Percentiles rank a stretch among this genome's conserved stretches.
These are phyloP conservation scores for Pitangus sulphuratus DNA, from an alignment of 2,797 vertebrate genomes.

Conservation along the genomic window DNA sequence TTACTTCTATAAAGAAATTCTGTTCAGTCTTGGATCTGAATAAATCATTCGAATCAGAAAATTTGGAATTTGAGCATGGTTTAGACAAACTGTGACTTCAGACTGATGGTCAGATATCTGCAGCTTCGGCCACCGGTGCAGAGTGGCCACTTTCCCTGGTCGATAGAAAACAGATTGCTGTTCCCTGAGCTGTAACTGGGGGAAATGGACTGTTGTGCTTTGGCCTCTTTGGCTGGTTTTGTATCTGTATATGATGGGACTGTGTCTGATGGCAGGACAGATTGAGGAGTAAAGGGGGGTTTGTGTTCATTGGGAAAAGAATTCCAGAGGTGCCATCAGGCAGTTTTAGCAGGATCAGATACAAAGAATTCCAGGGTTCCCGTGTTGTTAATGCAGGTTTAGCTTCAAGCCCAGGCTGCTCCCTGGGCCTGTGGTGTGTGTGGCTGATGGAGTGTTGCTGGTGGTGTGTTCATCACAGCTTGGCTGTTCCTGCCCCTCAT, in stretches of 20 bases:
- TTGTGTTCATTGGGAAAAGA: background rate
- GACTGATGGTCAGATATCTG: background rate
- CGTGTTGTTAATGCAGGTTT: fast-evolving
- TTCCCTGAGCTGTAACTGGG: background rate
- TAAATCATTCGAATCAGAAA: background rate
- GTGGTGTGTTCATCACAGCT: background rate
- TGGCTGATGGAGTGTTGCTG: background rate
- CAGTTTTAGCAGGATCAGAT: background rate
- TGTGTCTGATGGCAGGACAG: background rate
- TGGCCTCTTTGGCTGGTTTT: background rate
- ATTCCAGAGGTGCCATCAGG: background rate
- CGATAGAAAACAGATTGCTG: background rate
- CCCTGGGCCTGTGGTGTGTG: background rate
- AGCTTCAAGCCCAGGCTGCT: background rate
- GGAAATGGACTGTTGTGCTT: background rate
- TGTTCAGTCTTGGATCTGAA: background rate
- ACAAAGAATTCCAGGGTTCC: background rate
- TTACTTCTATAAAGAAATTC: background rate
- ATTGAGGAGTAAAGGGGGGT: background rate
- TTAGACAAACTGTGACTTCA: background rate
- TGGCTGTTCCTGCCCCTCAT: background rate
- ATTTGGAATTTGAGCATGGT: background rate
- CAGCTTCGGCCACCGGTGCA: background rate
- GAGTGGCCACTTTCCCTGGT: background rate
- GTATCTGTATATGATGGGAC: background rate